Percentiles rank a stretch among this genome's conserved stretches.
Conservation (phyloP, 92 coral and sea anemone genomes). For the Pocillopora meandrina region DNA sequence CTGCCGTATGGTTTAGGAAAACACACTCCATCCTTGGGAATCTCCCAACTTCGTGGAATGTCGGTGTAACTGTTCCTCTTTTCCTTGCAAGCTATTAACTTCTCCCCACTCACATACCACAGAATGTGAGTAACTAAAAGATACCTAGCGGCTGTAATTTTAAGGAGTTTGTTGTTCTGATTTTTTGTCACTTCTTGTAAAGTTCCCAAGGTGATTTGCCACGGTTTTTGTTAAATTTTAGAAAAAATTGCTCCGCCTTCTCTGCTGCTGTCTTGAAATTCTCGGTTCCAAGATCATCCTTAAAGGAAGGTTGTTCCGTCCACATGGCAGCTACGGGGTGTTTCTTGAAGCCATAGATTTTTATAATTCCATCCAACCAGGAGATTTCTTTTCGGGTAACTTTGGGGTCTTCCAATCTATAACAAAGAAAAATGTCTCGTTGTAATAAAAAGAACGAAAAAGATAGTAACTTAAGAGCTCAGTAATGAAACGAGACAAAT, state of each 20-base stretch:
- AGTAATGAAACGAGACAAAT: too few relatives aligned
- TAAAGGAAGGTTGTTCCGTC: background rate
- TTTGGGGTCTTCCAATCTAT: too few relatives aligned
- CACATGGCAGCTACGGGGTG: too few relatives aligned
- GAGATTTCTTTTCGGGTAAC: too few relatives aligned
- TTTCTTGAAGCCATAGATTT: too few relatives aligned
- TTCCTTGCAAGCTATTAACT: slow-evolving; percentile 46
- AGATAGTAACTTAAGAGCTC: too few relatives aligned
- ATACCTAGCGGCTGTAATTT: slow-evolving; percentile 49
- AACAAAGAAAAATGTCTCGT: too few relatives aligned
- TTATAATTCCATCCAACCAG: too few relatives aligned
- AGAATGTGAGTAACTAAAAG: slow-evolving; percentile 61
- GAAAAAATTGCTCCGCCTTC: background rate
- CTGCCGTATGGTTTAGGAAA: slow-evolving; percentile 61
- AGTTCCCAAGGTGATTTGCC: background rate
- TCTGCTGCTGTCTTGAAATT: background rate
- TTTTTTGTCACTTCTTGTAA: slow-evolving; percentile 32
- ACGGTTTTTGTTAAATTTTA: slow-evolving; percentile 32
- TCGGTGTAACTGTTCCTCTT: too few relatives aligned
- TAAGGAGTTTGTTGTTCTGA: slow-evolving; percentile 8
- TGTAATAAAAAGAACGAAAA: too few relatives aligned
- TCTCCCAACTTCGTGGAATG: background rate
- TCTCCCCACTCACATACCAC: slow-evolving; percentile 26
- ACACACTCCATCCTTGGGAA: slow-evolving; percentile 59
- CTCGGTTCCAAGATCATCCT: background rate